Base-by-base conservation (phyloP, 2,113 vertebrate species). In the Carettochelys insculpta region DNA sequence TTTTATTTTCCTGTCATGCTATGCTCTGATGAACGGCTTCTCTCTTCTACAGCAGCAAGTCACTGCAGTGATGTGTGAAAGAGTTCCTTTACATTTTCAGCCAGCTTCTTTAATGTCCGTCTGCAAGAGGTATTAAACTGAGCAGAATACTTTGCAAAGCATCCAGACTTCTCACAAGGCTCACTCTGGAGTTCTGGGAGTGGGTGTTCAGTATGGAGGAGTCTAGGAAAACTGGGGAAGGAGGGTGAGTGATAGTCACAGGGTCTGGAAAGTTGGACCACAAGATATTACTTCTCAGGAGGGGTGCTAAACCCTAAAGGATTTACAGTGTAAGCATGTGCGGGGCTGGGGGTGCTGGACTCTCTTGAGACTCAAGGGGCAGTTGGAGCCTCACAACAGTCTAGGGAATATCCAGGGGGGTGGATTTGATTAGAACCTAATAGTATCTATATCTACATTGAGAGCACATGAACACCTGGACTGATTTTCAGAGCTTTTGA, bases 21-120 rank as follows among this genome's bases (percentile, higher is more conserved):
- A 92, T 86, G 86, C 65, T 80, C 38, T 86, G 91, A 92, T 54
- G 82, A n/a, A 85, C 27, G 80, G 19, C n/a, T 85, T 84, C 22
- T 87, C 90, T 65, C 27, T 75, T 75, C 71, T 45, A 75, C 41
- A 86, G 51, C 75, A 47, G 85, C 80, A 78, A 19, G 80, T 90
- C 0, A 50, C 93, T 93, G 92, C 90, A 86, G 48, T 83, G 77
- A 84, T 52, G 54, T 80, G 76, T 80, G 17, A 97, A 86, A 58
- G 91, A 83, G 80, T 83, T 83, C 50, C 2, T 53, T 83, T 94
- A 88, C 48, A 10, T 34, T 52, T 3, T 1, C 5, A 13, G 61
- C 61, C n/a, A 38, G 11, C 11, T 11, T 2, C 20, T 29, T 91
- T 94, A 77, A 83, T 92, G 93, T 94, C 19, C 50, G 85, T 10